Evolutionary conservation across 1,140 invertebrate species (phyloP).

Genomic region (Ceratina australensis): DNA sequence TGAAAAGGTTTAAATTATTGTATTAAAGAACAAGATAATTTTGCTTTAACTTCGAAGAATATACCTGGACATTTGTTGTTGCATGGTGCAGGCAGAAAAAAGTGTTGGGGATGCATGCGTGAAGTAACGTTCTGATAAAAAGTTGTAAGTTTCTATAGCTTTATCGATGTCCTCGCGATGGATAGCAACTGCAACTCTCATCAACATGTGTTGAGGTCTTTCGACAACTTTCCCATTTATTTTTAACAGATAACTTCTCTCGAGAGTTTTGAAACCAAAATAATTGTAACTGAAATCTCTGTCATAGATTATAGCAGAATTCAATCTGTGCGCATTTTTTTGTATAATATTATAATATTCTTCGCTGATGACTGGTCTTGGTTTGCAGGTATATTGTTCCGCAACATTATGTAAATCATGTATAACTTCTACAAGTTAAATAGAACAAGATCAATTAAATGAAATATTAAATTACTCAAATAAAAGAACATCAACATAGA

Average conservation of each 20-base stretch:
- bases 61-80: conserved; percentile 94
- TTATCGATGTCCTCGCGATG: conserved; percentile 96
- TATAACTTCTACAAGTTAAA: conserved; percentile 89
- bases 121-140: conserved; percentile 97
- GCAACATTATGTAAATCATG: conserved; percentile 90
- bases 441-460: neutral
- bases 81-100: conserved; percentile 95
- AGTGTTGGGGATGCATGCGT: conserved; percentile 99
- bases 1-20: conserved; percentile 70
- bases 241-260: conserved; percentile 96
- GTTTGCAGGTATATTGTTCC: conserved; percentile 86
- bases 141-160: conserved; percentile 98
- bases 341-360: conserved; percentile 91
- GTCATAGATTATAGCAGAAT: conserved; percentile 98
- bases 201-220: conserved; percentile 98
- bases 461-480: conserved; percentile 20
- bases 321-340: conserved; percentile 92
- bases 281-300: conserved; percentile 99
- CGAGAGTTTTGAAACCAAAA: conserved; percentile 99
- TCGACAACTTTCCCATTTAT: conserved; percentile 97
- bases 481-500: conserved; percentile 3
- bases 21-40: neutral
- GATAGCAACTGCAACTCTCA: conserved; percentile 98
- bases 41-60: conserved; percentile 21
- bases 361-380: conserved; percentile 92